Conservation (phyloP, 2,113 vertebrate genomes). For the Craseonycteris thonglongyai region DNA sequence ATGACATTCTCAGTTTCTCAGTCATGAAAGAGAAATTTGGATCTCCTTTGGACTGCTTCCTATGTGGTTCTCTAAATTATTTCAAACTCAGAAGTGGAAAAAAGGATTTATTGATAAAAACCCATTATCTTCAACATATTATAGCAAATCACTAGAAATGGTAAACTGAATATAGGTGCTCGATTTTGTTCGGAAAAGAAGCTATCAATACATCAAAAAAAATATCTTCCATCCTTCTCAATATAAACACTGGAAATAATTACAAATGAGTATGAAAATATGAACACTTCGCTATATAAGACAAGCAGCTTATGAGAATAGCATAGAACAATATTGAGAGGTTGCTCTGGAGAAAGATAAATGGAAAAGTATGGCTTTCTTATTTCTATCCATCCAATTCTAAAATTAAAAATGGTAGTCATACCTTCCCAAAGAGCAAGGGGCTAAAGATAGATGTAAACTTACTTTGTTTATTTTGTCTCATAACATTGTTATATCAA, state of each 20-base stretch:
- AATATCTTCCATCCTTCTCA: neutral
- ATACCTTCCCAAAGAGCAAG: neutral
- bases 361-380: neutral
- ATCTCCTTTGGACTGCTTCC: neutral
- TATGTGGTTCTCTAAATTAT: neutral
- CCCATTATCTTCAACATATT: neutral
- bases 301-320: neutral
- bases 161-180: neutral
- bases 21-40: neutral
- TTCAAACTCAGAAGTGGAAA: neutral
- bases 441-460: neutral
- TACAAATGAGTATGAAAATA: neutral
- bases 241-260: neutral
- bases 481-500: neutral
- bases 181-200: neutral
- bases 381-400: neutral
- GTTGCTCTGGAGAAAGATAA: neutral
- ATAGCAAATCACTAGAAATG: neutral
- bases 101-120: neutral
- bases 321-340: neutral
- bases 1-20: neutral
- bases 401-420: neutral
- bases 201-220: neutral
- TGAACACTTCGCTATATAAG: neutral
- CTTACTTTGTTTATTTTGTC: neutral